A percentile compares a stretch with the other conserved stretches of the same genome.
These are phyloP conservation scores for Eubucco bourcierii DNA, from an alignment of 2,113 vertebrate species.

Conservation along the genomic window DNA sequence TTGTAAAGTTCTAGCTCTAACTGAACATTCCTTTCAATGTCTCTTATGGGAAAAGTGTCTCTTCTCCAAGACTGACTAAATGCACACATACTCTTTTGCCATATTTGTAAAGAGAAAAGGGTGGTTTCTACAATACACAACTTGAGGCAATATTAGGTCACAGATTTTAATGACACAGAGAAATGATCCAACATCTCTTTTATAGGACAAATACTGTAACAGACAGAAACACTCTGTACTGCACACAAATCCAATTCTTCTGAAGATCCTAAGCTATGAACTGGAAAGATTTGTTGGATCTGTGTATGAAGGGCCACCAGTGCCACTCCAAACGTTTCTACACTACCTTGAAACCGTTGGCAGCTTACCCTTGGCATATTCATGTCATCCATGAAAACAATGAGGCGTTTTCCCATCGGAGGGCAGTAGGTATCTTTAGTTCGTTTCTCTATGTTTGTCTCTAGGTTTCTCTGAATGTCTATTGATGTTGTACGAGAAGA, in stretches of 20 bases:
- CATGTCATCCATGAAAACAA: slow-evolving; percentile 96
- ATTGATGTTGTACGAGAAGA: slow-evolving; percentile 95
- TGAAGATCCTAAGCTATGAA: neutral
- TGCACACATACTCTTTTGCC: neutral
- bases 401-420: slow-evolving; percentile 88
- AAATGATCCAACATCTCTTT: neutral
- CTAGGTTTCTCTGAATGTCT: slow-evolving; percentile 93
- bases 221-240: neutral
- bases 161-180: neutral
- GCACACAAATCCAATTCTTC: neutral
- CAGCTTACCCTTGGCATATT: slow-evolving; percentile 92
- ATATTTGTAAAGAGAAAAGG: neutral
- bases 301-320: neutral
- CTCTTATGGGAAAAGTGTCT: neutral
- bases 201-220: neutral
- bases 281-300: neutral
- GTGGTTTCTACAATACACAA: neutral
- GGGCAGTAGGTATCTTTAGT: slow-evolving; percentile 92
- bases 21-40: neutral
- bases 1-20: neutral
- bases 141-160: neutral
- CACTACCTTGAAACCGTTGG: neutral
- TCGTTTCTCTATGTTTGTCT: slow-evolving; percentile 92
- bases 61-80: neutral
- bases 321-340: neutral